Percentiles rank a stretch among this genome's conserved stretches.
Evolutionary conservation across 1,140 invertebrate genomes (phyloP).

Genomic region (Schlechtendalia chinensis): DNA sequence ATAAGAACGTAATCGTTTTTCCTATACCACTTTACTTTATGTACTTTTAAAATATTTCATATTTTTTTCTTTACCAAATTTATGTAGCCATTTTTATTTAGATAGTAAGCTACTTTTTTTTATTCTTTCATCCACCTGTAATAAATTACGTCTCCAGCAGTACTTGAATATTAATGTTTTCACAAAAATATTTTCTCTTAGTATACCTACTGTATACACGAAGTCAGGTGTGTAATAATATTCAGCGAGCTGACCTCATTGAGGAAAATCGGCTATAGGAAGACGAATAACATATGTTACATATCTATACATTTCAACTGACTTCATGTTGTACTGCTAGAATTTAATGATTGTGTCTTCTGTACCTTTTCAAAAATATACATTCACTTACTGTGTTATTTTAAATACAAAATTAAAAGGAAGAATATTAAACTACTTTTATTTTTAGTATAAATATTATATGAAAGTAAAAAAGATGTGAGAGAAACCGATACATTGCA

Average conservation of each 20-base stretch:
- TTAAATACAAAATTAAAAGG: no score
- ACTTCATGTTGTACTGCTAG: background rate
- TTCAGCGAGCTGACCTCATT: slow-evolving; percentile 27
- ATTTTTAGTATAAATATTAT: no score
- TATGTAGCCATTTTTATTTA: slow-evolving; percentile 27
- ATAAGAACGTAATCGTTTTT: slow-evolving; percentile 1
- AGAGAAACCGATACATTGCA: no score
- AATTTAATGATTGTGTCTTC: background rate
- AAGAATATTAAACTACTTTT: no score
- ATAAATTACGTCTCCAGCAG: slow-evolving; percentile 38
- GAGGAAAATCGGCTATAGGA: background rate
- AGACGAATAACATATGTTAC: slow-evolving; percentile 18
- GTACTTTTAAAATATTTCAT: slow-evolving; percentile 13
- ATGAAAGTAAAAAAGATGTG: no score
- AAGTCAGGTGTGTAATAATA: slow-evolving; percentile 23
- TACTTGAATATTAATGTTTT: slow-evolving; percentile 38
- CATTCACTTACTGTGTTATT: no score
- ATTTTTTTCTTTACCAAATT: slow-evolving; percentile 5
- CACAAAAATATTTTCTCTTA: slow-evolving; percentile 17
- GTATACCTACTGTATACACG: background rate
- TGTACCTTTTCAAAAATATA: no score
- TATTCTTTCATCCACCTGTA: slow-evolving; percentile 9
- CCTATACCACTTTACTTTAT: background rate
- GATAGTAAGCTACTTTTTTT: background rate
- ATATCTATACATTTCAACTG: background rate